A percentile compares a stretch with the other conserved stretches of the same genome.
These are phyloP conservation scores for Macrotis lagotis DNA, from an alignment of 2,113 vertebrate species.

Conservation along the genomic window DNA sequence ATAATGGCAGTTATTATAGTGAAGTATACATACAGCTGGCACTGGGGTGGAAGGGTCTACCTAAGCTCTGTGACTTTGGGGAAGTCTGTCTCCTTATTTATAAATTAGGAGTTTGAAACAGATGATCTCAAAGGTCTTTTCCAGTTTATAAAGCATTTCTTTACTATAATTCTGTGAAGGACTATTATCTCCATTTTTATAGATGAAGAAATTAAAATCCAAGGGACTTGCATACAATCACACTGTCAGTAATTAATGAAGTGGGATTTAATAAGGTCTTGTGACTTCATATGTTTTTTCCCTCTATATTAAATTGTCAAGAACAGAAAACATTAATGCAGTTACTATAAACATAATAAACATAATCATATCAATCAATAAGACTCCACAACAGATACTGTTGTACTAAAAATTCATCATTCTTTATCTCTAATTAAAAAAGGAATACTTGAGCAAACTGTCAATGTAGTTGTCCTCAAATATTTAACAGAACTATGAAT, in stretches of 20 bases:
- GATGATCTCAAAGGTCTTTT: neutral
- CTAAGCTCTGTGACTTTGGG: neutral
- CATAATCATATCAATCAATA: neutral
- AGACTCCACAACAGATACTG: conserved; percentile 5
- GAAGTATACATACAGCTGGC: neutral
- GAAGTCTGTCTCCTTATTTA: neutral
- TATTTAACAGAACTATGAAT: neutral
- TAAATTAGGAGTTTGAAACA: neutral
- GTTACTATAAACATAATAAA: neutral
- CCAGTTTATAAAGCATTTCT: neutral
- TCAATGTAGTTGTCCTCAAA: neutral
- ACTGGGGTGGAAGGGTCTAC: neutral
- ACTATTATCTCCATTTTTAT: neutral
- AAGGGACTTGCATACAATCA: neutral
- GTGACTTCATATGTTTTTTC: neutral
- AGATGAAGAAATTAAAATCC: neutral
- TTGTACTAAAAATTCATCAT: neutral
- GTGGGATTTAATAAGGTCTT: neutral
- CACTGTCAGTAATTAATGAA: neutral
- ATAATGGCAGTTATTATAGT: neutral
- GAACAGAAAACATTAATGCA: neutral
- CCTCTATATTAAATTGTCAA: neutral
- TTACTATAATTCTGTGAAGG: neutral
- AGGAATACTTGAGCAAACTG: conserved; percentile 32
- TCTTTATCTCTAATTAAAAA: neutral